A percentile compares a stretch with the other conserved stretches of the same genome.
Conservation (phyloP, 35 echinoderm and acorn worm species). For the Chiridota heheva region DNA sequence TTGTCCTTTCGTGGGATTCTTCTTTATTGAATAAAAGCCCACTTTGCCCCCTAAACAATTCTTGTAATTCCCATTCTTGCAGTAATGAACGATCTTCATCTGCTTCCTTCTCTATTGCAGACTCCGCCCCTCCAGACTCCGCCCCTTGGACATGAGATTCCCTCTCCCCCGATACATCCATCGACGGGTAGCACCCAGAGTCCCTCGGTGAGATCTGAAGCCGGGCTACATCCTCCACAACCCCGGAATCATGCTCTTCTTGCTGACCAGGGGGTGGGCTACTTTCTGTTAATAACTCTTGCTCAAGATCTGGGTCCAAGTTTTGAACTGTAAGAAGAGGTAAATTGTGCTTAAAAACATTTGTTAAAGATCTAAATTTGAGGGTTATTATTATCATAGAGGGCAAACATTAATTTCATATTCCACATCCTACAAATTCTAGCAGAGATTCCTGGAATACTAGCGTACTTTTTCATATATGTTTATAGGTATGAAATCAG, state of each 20-base stretch:
- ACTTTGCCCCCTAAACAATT: conserved; percentile 3
- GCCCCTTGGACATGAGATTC: conserved; percentile 10
- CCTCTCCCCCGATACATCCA: conserved; percentile 31
- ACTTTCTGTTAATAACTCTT: conserved; percentile 23
- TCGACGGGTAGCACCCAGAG: conserved; percentile 40
- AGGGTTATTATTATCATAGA: too few relatives aligned
- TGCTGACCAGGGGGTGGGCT: neutral
- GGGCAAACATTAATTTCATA: too few relatives aligned
- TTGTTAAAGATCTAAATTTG: too few relatives aligned
- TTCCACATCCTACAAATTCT: too few relatives aligned
- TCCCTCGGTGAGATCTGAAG: conserved; percentile 35
- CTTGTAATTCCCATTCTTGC: conserved; percentile 15
- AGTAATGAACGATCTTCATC: neutral
- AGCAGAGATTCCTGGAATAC: too few relatives aligned
- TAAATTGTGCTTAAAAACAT: too few relatives aligned
- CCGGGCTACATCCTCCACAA: conserved; percentile 29
- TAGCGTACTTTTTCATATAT: too few relatives aligned
- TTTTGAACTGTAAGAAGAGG: conserved; percentile 36
- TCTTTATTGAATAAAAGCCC: too few relatives aligned
- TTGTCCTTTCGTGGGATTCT: too few relatives aligned
- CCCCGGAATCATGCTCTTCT: conserved; percentile 26
- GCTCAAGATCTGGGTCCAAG: conserved; percentile 38
- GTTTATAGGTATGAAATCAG: too few relatives aligned
- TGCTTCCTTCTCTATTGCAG: conserved; percentile 10
- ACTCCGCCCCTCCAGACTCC: conserved; percentile 27